These are phyloP conservation scores for Glandiceps talaboti DNA, from an alignment of 53 echinoderm and acorn worm genomes.

Conservation along the genomic window DNA sequence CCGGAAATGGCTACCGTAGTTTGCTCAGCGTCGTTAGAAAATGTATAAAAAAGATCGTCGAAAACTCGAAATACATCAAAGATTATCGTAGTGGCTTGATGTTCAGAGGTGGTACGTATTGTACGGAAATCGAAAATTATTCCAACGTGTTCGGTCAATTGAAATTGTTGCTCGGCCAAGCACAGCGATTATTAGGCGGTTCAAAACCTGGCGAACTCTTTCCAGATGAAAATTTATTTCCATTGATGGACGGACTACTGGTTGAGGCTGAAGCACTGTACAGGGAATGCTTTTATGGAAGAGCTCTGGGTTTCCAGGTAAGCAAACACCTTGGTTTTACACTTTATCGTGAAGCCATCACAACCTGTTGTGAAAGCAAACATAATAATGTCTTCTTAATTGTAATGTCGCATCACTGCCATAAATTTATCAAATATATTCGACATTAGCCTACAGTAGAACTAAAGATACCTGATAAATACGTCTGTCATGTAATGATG, in stretches of 20 bases:
- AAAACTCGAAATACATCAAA: slow-evolving; percentile 41
- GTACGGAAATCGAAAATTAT: slow-evolving; percentile 69
- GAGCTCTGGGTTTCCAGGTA: slow-evolving; percentile 96
- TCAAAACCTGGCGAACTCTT: slow-evolving; percentile 67
- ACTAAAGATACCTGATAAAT: too few relatives aligned
- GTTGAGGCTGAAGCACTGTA: slow-evolving; percentile 81
- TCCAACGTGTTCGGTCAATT: slow-evolving; percentile 69
- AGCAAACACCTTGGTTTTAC: too few relatives aligned
- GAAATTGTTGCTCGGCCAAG: slow-evolving; percentile 67
- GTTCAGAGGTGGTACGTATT: slow-evolving; percentile 61
- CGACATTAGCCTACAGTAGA: too few relatives aligned
- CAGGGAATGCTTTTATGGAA: slow-evolving; percentile 93
- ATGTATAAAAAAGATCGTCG: slow-evolving; percentile 61
- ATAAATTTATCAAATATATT: too few relatives aligned
- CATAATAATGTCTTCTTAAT: background rate
- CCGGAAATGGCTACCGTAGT: slow-evolving; percentile 93
- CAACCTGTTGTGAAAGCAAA: too few relatives aligned
- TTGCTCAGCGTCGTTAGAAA: slow-evolving; percentile 77
- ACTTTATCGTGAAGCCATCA: too few relatives aligned
- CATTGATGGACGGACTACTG: slow-evolving; percentile 31
- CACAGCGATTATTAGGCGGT: slow-evolving; percentile 78
- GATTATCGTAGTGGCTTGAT: slow-evolving; percentile 63
- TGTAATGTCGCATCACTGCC: background rate
- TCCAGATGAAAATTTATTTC: slow-evolving; percentile 10
- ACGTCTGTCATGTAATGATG: too few relatives aligned